Evolutionary conservation across 2,888 invertebrate genomes (phyloP).

Genomic region (Heliconius sara): DNA sequence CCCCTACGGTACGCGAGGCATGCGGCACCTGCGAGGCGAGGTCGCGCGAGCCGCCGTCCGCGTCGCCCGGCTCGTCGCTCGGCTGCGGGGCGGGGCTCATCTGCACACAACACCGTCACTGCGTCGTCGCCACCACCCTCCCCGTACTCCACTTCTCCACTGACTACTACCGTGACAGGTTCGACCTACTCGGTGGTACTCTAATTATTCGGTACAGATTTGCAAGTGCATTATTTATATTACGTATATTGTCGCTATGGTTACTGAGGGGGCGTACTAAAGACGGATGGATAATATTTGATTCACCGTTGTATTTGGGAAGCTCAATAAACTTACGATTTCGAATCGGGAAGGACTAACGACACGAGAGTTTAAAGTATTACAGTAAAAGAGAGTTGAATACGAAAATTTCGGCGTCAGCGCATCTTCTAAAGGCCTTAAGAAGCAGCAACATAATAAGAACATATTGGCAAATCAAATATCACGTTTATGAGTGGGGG

Average conservation of each 20-base stretch:
- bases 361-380: slow-evolving; percentile 2
- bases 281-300: slow-evolving; percentile 44
- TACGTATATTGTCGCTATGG: slow-evolving; percentile 38
- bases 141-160: slow-evolving; percentile 78
- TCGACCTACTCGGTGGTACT: slow-evolving; percentile 53
- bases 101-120: slow-evolving; percentile 82
- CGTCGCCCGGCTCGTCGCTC: slow-evolving; percentile 74
- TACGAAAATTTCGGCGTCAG: slow-evolving; percentile 56
- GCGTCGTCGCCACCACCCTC: slow-evolving; percentile 74
- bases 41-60: slow-evolving; percentile 77
- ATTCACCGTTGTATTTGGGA: slow-evolving; percentile 37
- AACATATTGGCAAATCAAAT: slow-evolving; percentile 75
- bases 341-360: slow-evolving; percentile 9
- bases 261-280: slow-evolving; percentile 36
- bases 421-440: slow-evolving; percentile 72
- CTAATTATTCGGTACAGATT: slow-evolving; percentile 45
- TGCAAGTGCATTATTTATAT: slow-evolving; percentile 43
- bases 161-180: slow-evolving; percentile 53
- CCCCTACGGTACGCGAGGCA: slow-evolving; percentile 74
- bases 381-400: slow-evolving; percentile 15
- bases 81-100: slow-evolving; percentile 82
- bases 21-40: slow-evolving; percentile 79
- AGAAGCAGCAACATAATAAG: slow-evolving; percentile 79
- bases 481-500: slow-evolving; percentile 62
- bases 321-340: slow-evolving; percentile 5